phyloP scores from a whole-genome alignment of 2,797 vertebrate species.

The Lutjanus campechanus region DNA sequence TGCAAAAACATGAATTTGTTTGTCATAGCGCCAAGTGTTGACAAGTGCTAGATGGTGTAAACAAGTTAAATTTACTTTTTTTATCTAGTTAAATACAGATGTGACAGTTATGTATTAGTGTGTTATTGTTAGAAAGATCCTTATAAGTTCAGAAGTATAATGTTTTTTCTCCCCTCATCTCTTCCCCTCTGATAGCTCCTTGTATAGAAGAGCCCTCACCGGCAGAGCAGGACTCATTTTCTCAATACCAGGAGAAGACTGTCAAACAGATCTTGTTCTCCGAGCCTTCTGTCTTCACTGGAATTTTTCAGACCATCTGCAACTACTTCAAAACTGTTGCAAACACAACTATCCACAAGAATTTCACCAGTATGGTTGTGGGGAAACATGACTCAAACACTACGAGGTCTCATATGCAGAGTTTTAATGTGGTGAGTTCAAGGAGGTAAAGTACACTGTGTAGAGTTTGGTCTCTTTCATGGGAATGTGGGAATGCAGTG shows the following conservation, averaged over 20 bases:
- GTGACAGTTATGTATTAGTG: not conserved
- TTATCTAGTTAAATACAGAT: constrained; percentile 6
- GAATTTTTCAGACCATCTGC: constrained; percentile 51
- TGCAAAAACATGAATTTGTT: no score
- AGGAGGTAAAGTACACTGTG: constrained; percentile 37
- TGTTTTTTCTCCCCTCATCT: not conserved
- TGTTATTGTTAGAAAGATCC: constrained; percentile 3
- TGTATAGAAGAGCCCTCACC: constrained; percentile 31
- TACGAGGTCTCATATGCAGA: not conserved
- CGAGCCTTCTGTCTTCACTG: constrained; percentile 22
- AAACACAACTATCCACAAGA: constrained; percentile 38
- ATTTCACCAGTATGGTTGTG: constrained; percentile 34
- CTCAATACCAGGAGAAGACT: constrained; percentile 17
- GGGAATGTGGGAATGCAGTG: constrained; percentile 10
- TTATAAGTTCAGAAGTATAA: constrained; percentile 10
- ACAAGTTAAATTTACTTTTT: not conserved
- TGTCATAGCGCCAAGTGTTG: no score
- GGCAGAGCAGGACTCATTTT: constrained; percentile 24
- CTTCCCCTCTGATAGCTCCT: constrained; percentile 11
- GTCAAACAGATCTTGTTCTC: constrained; percentile 31
- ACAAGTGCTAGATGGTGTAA: not conserved
- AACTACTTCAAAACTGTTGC: constrained; percentile 46
- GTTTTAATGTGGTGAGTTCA: constrained; percentile 36
- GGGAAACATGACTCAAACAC: constrained; percentile 34
- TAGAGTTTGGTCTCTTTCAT: constrained; percentile 7